phyloP scores from a whole-genome alignment of 2,113 vertebrate genomes.

The Ochotona princeps region DNA sequence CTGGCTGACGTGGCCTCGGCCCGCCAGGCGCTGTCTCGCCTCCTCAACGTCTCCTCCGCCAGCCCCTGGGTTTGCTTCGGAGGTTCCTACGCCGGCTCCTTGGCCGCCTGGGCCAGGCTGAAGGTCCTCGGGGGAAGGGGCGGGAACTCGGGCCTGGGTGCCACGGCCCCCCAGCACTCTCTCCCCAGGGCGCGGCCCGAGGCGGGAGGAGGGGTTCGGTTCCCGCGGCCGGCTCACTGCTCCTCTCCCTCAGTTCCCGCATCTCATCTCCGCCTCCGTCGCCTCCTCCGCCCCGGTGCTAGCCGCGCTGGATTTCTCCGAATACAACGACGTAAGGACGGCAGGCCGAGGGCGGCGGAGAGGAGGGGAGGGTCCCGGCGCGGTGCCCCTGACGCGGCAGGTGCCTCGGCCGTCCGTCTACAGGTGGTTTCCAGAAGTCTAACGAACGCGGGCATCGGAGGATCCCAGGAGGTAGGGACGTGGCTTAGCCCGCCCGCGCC shows the following conservation, averaged over 20 bases:
- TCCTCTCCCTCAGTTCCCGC: constrained; percentile 87
- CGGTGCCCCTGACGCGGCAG: accelerated
- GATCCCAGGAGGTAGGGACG: constrained; percentile 88
- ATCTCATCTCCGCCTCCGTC: constrained; percentile 90
- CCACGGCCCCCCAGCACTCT: neutral
- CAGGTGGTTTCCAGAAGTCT: constrained; percentile 90
- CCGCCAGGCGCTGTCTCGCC: constrained; percentile 84
- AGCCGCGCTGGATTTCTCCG: constrained; percentile 90
- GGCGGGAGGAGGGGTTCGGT: neutral
- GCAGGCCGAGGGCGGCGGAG: accelerated
- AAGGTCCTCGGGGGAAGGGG: constrained; percentile 83
- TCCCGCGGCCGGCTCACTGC: neutral
- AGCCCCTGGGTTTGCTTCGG: constrained; percentile 93
- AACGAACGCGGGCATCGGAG: constrained; percentile 86
- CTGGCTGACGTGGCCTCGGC: constrained; percentile 87
- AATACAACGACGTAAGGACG: constrained; percentile 87
- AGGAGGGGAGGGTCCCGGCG: too few relatives aligned
- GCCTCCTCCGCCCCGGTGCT: constrained; percentile 92
- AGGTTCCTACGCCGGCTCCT: constrained; percentile 91
- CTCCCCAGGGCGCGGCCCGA: neutral
- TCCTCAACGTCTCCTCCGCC: constrained; percentile 83
- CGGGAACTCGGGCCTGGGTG: neutral
- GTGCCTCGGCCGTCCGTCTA: neutral
- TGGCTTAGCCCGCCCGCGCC: too few relatives aligned
- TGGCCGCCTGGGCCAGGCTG: constrained; percentile 91